Base-by-base conservation (phyloP, 2,888 invertebrate species). In the Sisyra nigra region DNA sequence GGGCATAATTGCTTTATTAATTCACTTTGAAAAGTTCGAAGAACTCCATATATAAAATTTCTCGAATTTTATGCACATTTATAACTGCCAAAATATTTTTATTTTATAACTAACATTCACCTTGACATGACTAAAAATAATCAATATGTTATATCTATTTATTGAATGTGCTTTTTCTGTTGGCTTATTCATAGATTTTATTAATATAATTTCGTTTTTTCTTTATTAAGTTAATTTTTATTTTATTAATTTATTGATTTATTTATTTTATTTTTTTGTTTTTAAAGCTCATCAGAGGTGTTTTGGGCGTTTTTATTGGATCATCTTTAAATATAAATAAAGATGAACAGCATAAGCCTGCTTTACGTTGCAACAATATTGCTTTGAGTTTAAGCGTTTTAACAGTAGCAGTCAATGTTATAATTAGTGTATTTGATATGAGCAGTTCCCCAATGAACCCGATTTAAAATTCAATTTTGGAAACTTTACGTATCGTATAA, bases 351-450 rank as follows among this genome's bases (percentile, higher is more conserved):
- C 72, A 71, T 40, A 62, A 65, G n/a, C 66, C 61, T 48, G 76
- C 77, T 1, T 71, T 74, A 50, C 57, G 67, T 41, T 61, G 74
- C 47, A 78, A 79, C 56, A 74, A 79, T 53, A 57, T 69, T 10
- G 68, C 70, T 48, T 59, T 79, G 40, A 58, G 66, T 17, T 60
- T 76, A 48, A 77, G 76, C 62, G 59, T 73, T 24, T 45, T 75
- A 6, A 67, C 75, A 47, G 72, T 75, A 46, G 65, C 69, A 9
- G 58, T 74, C 9, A 78, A 78, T 54, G 59, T 76, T 39, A 53
- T 79, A 14, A 74, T 78, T 50, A 69, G 70, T 48, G 64, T 70
- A 42, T 76, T 79, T 58, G 74, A 74, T 54, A 63, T 73, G 54
- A 68, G 54, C 45, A 57, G 58, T 29, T 5, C 3, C 7, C 24